A percentile compares a stretch with the other conserved stretches of the same genome.
Evolutionary conservation across 2,888 invertebrate species (phyloP).

Genomic region (Chrysina gloriosa): DNA sequence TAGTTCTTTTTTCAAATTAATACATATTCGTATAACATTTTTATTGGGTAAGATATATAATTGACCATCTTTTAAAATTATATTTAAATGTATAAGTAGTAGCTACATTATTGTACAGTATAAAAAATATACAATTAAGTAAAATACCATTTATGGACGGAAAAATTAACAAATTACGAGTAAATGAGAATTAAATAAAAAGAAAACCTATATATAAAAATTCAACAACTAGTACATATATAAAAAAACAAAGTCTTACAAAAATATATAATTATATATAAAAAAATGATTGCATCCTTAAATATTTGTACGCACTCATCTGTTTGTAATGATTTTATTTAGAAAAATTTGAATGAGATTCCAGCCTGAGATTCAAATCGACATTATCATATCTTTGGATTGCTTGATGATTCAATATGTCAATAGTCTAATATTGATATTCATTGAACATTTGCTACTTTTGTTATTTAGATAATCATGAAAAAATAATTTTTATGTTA

Average conservation of each 20-base stretch:
- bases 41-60: too few relatives aligned
- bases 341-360: slow-evolving; percentile 6
- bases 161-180: slow-evolving; percentile 7
- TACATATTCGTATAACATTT: too few relatives aligned
- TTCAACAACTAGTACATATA: neutral
- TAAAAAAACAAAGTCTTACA: slow-evolving; percentile 10
- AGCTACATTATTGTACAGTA: slow-evolving; percentile 12
- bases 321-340: neutral
- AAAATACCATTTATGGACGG: slow-evolving; percentile 21
- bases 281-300: neutral
- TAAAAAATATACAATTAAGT: slow-evolving; percentile 19
- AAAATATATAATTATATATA: neutral
- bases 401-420: too few relatives aligned
- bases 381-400: too few relatives aligned
- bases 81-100: slow-evolving; percentile 18
- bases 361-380: too few relatives aligned
- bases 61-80: neutral
- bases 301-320: neutral
- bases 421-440: too few relatives aligned
- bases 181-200: neutral
- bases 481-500: too few relatives aligned
- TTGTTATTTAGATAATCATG: too few relatives aligned
- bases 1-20: too few relatives aligned
- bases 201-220: neutral
- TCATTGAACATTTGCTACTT: too few relatives aligned